Evolutionary conservation across 2,797 vertebrate species (phyloP).

Genomic region (Bovichtus diacanthus): DNA sequence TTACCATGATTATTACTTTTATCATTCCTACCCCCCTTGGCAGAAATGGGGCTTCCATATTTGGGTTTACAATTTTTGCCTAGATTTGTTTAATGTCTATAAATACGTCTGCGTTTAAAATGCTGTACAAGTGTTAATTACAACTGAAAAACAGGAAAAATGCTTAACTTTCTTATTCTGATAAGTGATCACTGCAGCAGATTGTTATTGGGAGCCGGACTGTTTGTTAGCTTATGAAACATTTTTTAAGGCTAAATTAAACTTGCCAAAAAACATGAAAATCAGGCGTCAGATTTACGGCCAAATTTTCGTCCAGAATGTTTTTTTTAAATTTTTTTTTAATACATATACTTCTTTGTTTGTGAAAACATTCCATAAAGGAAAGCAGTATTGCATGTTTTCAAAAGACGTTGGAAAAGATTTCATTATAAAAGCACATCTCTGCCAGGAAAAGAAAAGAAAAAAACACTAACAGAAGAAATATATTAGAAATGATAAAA

Average conservation of each 20-base stretch:
- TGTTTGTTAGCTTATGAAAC: not conserved
- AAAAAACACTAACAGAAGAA: not conserved
- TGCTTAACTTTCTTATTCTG: no score
- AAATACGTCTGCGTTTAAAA: not conserved
- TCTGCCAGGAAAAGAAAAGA: not conserved
- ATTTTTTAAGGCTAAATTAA: not conserved
- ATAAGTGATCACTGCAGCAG: not conserved
- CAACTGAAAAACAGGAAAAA: no score
- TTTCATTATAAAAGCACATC: not conserved
- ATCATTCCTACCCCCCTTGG: not conserved
- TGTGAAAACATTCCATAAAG: not conserved
- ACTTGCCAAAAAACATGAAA: no score
- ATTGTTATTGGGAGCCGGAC: no score
- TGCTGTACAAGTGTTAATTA: not conserved
- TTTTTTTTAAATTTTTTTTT: no score
- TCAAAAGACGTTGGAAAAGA: not conserved
- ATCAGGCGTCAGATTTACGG: no score
- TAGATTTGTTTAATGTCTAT: not conserved
- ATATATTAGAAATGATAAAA: not conserved
- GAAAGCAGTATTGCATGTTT: not conserved
- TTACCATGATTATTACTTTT: not conserved
- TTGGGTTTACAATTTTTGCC: not conserved
- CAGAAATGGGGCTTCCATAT: not conserved
- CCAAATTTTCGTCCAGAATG: no score
- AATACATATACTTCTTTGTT: no score